Base-by-base conservation (phyloP, 2,797 vertebrate species). In the Malacoraja senta region DNA sequence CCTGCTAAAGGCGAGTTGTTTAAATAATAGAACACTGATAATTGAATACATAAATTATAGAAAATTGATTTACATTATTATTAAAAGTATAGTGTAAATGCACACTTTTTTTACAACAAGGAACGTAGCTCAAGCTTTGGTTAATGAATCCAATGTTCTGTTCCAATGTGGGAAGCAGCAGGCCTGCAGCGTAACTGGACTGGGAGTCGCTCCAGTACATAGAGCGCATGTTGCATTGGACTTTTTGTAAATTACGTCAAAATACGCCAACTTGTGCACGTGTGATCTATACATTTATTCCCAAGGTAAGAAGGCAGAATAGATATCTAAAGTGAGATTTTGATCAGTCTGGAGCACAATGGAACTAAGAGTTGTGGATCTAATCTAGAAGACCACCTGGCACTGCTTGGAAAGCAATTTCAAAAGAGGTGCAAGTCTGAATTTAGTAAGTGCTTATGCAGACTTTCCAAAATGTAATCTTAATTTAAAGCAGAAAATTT, bases 361-460 rank as follows among this genome's bases (percentile, higher is more conserved):
- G 68, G 35, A 35, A 88, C 58, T 15, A 88, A 65, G 61, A 88
- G n/a, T 19, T 68, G 17, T 21, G n/a, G 63, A 68, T 9, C 17
- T 32, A 8, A 35, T 68, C 84, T n/a, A 88, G n/a, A 15, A 88
- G 12, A 86, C 3, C 13, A n/a, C 63, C n/a, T 86, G 63, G n/a
- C n/a, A 68, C 32, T n/a, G 58, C 53, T n/a, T 84, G 1, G 58
- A 86, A 6, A 29, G 58, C n/a, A 63, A 86, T 58, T 86, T 29
- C 12, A 86, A 58, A 53, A 61, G 53, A n/a, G 29, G 38, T 83
- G 80, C 24, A 7, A 84, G 6, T 10, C 53, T 84, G 81, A 29
- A 88, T 88, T 88, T 88, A 61, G 35, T n/a, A 88, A 68, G 17
- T 88, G n/a, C 35, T 88, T 21, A 88, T n/a, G 8, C 61, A 88